Conservation (phyloP, 2,113 vertebrate species). For the Scatophagus argus region DNA sequence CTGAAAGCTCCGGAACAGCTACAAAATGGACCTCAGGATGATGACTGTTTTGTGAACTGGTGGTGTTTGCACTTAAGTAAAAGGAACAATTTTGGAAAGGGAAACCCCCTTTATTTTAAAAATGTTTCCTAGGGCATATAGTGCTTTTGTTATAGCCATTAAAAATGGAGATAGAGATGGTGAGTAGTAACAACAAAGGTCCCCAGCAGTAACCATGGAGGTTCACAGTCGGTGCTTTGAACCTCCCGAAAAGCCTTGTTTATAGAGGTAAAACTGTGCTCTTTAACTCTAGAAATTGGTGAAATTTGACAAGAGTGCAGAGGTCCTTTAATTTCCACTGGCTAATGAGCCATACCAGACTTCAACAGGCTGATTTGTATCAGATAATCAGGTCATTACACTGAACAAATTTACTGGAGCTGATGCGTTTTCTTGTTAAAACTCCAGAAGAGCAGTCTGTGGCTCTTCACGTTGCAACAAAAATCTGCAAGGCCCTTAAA, state of each 20-base stretch:
- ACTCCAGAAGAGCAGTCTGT: not conserved
- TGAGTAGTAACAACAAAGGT: not conserved
- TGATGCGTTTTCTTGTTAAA: not conserved
- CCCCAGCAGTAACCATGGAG: not conserved
- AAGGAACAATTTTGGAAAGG: not conserved
- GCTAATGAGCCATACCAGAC: constrained; percentile 12
- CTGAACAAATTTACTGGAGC: not conserved
- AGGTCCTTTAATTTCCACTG: not conserved
- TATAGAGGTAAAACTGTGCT: not conserved
- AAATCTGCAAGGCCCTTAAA: not conserved
- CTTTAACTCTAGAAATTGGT: not conserved
- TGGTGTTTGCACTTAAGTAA: not conserved
- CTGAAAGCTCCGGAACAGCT: not conserved
- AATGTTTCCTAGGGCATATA: not conserved
- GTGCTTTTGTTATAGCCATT: not conserved
- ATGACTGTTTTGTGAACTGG: not conserved
- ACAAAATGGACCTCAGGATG: not conserved
- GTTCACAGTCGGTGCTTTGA: not conserved
- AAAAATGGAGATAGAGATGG: not conserved
- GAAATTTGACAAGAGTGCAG: not conserved
- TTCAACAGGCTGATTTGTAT: constrained; percentile 8
- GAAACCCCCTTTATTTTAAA: not conserved
- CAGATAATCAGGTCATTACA: not conserved
- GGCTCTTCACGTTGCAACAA: not conserved
- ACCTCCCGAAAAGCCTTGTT: not conserved